Evolutionary conservation across 2,113 vertebrate genomes (phyloP).

Genomic region (Clarias magur): DNA sequence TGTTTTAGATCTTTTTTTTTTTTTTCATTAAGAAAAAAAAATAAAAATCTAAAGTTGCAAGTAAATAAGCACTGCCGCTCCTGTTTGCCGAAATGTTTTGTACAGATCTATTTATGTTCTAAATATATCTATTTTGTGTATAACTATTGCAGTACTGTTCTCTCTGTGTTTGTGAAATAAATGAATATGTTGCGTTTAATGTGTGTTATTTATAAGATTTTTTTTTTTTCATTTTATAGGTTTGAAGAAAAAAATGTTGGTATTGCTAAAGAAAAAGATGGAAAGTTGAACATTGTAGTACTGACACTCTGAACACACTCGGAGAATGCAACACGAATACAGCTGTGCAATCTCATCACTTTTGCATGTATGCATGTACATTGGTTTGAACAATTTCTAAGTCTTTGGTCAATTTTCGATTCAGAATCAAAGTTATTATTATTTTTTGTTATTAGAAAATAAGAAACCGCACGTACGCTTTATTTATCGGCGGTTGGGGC

Average conservation of each 20-base stretch:
- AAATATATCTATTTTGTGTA: slow-evolving; percentile 10
- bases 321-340: too few species aligned
- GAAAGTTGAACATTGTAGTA: too few species aligned
- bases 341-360: too few species aligned
- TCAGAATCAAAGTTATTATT: too few species aligned
- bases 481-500: too few species aligned
- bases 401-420: too few species aligned
- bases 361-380: too few species aligned
- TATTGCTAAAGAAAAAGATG: neutral
- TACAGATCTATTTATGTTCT: slow-evolving; percentile 34
- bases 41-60: neutral
- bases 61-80: slow-evolving; percentile 9
- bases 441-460: too few species aligned
- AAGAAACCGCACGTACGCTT: too few species aligned
- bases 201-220: neutral
- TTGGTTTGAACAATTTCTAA: too few species aligned
- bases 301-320: too few species aligned
- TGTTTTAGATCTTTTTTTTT: neutral
- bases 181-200: neutral
- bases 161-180: slow-evolving; percentile 23
- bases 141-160: slow-evolving; percentile 13
- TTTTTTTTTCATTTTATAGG: neutral
- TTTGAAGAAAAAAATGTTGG: neutral
- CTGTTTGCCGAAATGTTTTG: neutral
- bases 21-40: neutral